phyloP scores from a whole-genome alignment of 2,888 invertebrate genomes.

The Julus scandinavius region DNA sequence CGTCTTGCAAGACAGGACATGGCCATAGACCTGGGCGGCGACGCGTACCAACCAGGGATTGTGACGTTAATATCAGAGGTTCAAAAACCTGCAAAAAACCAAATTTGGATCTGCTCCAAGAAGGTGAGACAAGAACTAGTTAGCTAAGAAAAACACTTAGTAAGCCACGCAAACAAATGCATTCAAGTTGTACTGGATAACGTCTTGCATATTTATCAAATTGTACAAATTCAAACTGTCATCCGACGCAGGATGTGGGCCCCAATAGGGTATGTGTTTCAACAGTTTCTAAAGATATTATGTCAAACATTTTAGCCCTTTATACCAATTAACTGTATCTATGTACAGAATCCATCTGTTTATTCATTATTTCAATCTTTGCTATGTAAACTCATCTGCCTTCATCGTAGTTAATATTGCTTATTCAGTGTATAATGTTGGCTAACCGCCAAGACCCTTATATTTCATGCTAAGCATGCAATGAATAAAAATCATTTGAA shows the following conservation, averaged over 20 bases:
- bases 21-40: neutral
- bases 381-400: neutral
- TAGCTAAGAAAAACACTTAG: neutral
- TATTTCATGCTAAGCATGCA: too few relatives aligned
- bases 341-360: too few relatives aligned
- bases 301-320: neutral
- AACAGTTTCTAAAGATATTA: neutral
- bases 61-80: neutral
- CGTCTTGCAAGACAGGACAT: neutral
- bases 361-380: too few relatives aligned
- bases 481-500: too few relatives aligned
- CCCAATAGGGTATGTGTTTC: neutral
- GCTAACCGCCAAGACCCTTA: too few relatives aligned
- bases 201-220: neutral
- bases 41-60: neutral
- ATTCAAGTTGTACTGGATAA: neutral
- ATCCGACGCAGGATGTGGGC: neutral
- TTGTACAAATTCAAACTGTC: neutral
- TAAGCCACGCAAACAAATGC: neutral
- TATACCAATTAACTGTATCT: too few relatives aligned
- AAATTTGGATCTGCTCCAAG: neutral
- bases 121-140: neutral
- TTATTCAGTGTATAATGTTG: neutral
- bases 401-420: neutral
- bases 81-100: constrained; percentile 19